Evolutionary conservation across 2,888 invertebrate genomes (phyloP), one percentile per base, ranked within the genome.

Genomic region (Ectobius pallidus): DNA sequence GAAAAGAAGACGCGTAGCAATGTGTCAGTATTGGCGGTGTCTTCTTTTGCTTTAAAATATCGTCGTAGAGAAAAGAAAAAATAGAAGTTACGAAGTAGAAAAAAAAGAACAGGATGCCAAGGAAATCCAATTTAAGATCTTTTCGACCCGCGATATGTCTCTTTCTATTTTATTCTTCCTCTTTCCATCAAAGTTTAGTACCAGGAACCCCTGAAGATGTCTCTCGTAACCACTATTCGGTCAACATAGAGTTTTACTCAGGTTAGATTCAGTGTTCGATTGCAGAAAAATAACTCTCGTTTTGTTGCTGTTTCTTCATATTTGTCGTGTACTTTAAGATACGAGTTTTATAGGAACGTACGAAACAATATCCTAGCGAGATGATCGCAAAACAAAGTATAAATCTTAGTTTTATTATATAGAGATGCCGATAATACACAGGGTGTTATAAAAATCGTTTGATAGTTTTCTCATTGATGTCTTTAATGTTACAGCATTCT

Each of bases 101-200:
- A 32, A 62, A 20, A 16, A 39, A 22, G 39, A 27, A 25, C 2
- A 25, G 42, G 39, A 65, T 3, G 25, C 27, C 42, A 25, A 65
- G 34, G 44, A 65, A 65, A 65, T 46, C 65, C 65, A 65, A 65
- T 65, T 65, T 65, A 65, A 46, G 65, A 46, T 44, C 30, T 65
- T 58, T 65, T 30, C 65, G 44, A 30, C 44, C 44, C 27, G 30
- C 27, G 46, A 30, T 46, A 44, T 44, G 44, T 65, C 44, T 65
- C 34, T 62, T 62, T 62, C 39, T 62, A 58, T 58, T 58, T 58
- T 30, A 30, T 58, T 30, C 30, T 30, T 30, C 27, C 58, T 30
- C 58, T 58, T 25, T 62, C 62, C 65, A 46, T 46, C 65, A 65
- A 65, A 39, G 65, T 46, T 65, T 58, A 58, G 58, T 32, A 58